Base-by-base conservation (phyloP, 2,888 invertebrate genomes). In the Neoascia interrupta region DNA sequence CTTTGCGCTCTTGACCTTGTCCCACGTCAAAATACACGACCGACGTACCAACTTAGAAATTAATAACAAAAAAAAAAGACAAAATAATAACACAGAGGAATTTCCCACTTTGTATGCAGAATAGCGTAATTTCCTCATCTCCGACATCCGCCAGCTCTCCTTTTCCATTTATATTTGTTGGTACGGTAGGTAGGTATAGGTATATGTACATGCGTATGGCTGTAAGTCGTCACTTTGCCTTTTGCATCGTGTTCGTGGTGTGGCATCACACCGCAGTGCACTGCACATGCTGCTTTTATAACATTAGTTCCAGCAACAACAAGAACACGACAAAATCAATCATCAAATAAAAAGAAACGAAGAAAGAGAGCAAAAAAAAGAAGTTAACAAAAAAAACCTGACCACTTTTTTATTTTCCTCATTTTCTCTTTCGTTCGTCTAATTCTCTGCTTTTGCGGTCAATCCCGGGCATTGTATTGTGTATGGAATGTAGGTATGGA, bases 1-100 rank as follows among this genome's bases (percentile, higher is more conserved):
- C 58, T 66, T 60, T 47, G 72, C 64, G 76, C 60, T 72, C 76
- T 79, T 79, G 76, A 79, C 76, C 76, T 79, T 79, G 76, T 79
- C 72, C 43, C 72, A 54, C 66, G 66, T 79, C 72, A 66, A 79
- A 79, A 72, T 70, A 72, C 60, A 53, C 53, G 41, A n/a, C n/a
- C n/a, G n/a, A 54, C 47, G 54, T 60, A 58, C 72, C 58, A 66
- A 79, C 41, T 72, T 72, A 61, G 72, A 76, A 70, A 72, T 79
- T 79, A 72, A 79, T 76, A 75, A 68, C 37, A 43, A 53, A 51
- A 56, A 60, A 60, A 53, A 37, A 11, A 36, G 31, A 64, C 28
- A 28, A 58, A 45, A 60, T 53, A 66, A 76, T 72, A 76, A 60
- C 53, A 72, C 47, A 60, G 73, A 72, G 72, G 72, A 79, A 66